A percentile compares a stretch with the other conserved stretches of the same genome.
phyloP scores from a whole-genome alignment of 2,113 vertebrate species.

The Panthera leo region DNA sequence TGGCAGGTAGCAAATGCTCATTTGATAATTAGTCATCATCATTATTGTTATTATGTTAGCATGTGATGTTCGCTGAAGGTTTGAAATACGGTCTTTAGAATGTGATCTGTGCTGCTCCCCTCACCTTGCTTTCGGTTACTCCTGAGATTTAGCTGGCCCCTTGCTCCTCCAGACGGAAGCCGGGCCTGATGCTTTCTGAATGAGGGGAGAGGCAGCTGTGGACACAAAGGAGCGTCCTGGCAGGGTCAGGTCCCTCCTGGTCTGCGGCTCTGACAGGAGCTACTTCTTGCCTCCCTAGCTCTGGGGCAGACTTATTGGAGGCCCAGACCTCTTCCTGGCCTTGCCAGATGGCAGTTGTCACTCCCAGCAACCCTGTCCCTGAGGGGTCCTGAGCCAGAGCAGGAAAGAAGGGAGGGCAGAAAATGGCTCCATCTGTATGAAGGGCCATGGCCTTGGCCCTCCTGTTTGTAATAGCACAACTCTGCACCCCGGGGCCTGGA shows the following conservation, averaged over 20 bases:
- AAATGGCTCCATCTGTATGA: not conserved
- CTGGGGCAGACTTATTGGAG: not conserved
- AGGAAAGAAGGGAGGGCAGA: not conserved
- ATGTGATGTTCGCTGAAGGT: not conserved
- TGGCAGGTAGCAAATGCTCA: not conserved
- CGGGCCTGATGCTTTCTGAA: not conserved
- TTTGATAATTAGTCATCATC: no score
- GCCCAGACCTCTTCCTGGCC: not conserved
- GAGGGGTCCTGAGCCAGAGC: not conserved
- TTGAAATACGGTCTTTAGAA: not conserved
- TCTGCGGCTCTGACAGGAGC: not conserved
- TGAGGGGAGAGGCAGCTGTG: rapidly evolving
- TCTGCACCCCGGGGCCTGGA: not conserved
- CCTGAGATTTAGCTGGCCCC: not conserved
- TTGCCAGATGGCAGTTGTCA: not conserved
- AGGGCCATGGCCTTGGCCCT: not conserved
- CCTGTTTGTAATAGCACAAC: rapidly evolving
- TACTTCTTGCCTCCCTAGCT: not conserved
- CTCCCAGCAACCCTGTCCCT: not conserved
- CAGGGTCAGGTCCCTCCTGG: not conserved
- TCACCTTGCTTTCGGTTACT: not conserved
- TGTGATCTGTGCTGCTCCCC: not conserved
- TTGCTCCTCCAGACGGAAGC: not conserved
- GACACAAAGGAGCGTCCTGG: no score
- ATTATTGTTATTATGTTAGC: not conserved